phyloP scores from a whole-genome alignment of 2,888 invertebrate species.

The Morpho deidamia region DNA sequence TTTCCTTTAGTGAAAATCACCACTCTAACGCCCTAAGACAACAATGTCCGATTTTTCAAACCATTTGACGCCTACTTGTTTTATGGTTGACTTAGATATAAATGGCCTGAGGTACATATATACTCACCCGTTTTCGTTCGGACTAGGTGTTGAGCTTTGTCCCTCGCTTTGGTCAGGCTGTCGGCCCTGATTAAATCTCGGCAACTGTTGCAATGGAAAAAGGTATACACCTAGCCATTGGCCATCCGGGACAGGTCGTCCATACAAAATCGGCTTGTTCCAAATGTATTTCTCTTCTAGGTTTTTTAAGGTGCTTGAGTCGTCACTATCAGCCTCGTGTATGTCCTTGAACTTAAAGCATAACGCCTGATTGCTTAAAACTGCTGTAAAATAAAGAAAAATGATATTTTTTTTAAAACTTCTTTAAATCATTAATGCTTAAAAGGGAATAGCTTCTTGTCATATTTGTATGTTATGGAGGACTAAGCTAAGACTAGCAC shows the following conservation, averaged over 20 bases:
- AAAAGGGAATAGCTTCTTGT: no score
- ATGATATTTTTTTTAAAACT: neutral
- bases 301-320: slow-evolving; percentile 18
- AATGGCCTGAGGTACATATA: neutral
- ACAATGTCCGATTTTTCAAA: no score
- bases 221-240: no score
- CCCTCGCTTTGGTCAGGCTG: slow-evolving; percentile 3
- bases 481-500: no score
- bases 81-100: no score
- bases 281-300: slow-evolving; percentile 55
- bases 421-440: no score
- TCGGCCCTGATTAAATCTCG: neutral
- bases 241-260: slow-evolving; percentile 12
- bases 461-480: no score
- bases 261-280: slow-evolving; percentile 16
- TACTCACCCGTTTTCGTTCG: slow-evolving; percentile 10
- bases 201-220: neutral
- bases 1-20: no score
- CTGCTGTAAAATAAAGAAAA: slow-evolving; percentile 34
- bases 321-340: slow-evolving; percentile 33
- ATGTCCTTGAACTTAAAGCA: slow-evolving; percentile 38
- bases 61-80: no score
- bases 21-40: no score
- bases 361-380: slow-evolving; percentile 33
- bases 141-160: slow-evolving; percentile 4